Evolutionary conservation across 2,113 vertebrate genomes (phyloP).

Genomic region (Pelmatolapia mariae): DNA sequence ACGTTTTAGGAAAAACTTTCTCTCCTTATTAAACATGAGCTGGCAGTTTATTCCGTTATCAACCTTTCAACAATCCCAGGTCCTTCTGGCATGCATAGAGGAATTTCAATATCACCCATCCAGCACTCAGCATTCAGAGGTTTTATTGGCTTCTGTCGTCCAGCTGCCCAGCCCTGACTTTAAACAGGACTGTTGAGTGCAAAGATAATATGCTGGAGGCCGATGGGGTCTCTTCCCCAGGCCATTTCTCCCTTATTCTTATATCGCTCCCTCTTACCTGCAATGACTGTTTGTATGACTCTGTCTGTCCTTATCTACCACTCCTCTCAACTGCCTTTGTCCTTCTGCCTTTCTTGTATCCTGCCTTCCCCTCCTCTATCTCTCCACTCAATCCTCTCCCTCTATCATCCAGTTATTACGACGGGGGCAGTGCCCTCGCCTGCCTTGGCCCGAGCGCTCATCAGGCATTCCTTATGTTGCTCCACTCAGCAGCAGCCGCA

Average conservation of each 20-base stretch:
- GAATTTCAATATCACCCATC: neutral
- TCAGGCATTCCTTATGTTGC: constrained; percentile 54
- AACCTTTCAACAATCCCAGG: neutral
- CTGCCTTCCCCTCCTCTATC: neutral
- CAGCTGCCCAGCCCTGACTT: neutral
- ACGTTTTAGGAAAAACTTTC: neutral
- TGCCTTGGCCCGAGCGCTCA: constrained; percentile 29
- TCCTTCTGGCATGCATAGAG: neutral
- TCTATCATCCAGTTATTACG: constrained; percentile 3
- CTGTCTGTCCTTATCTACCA: neutral
- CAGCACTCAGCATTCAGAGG: constrained; percentile 10
- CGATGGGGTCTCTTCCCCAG: neutral
- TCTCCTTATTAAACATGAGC: neutral
- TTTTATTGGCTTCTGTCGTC: constrained; percentile 1
- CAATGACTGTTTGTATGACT: neutral
- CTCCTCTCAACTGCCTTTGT: neutral
- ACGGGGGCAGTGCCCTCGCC: constrained; percentile 13
- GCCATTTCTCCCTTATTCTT: neutral
- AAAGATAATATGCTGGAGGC: constrained; percentile 11
- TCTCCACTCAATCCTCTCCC: neutral
- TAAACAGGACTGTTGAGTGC: constrained; percentile 12
- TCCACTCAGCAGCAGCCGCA: constrained; percentile 30
- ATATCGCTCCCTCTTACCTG: neutral
- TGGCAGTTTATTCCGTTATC: neutral
- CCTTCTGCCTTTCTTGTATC: neutral